Base-by-base conservation (phyloP, 2,888 invertebrate genomes). In the Gibbula magus region DNA sequence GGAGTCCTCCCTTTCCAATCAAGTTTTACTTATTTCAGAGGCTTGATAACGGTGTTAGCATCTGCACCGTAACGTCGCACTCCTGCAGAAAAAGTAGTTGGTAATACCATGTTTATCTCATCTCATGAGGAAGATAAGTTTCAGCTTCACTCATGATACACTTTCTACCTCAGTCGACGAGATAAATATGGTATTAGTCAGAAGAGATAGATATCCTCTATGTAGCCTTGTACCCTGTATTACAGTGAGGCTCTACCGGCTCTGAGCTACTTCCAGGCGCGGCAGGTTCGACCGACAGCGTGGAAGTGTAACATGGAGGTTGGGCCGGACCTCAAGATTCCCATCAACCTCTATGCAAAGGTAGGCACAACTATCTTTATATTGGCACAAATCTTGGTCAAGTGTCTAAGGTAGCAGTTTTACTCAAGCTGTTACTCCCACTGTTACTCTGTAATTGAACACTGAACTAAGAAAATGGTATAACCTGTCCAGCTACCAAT, bases 231-330 rank as follows among this genome's bases (percentile, higher is more conserved):
- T 29, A 73, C 22, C 10, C n/a, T n/a, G n/a, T n/a, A 18, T 79
- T 93, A 70, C 89, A 92, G 91, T 77, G 94, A 95, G 86, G 95
- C 95, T 0, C 93, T 95, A 87, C 94, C 94, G 18, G 94, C 95
- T 80, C 93, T 96, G 78, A 90, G 92, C 79, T 90, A 87, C 80
- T 93, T 92, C 85, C 91, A 92, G 83, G 87, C 91, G 8, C 85
- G 91, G 13, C 89, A 90, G 75, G 90, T 92, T 4, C 84, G 89
- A 35, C 91, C 95, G 0, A 93, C 93, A 80, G 94, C 95, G 0
- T 96, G 96, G 96, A 95, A 95, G 93, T 94, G 94, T 45, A 94
- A 94, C 79, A 91, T 96, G 70, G 94, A 94, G 78, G 91, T 94
- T 52, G 93, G 93, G 1, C 86, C 87, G 3, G 88, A 94, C 83